Conservation (phyloP, 37 sponge, comb jelly and placozoan genomes). For the Dysidea cf. avara region DNA sequence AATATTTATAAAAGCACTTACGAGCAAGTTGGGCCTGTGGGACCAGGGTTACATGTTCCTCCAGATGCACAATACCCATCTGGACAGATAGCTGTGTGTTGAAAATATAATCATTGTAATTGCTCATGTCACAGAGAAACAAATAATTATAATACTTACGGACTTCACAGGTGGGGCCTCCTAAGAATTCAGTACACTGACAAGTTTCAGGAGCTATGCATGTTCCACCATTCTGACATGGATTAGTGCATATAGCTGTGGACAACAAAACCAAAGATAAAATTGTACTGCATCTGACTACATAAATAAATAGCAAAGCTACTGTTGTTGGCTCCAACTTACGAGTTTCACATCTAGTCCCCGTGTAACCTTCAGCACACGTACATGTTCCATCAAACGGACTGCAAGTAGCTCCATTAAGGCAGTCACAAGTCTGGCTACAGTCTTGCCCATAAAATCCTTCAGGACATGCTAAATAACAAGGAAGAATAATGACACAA, state of each 20-base stretch:
- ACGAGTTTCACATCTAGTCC: constrained; percentile 36
- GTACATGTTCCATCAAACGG: neutral
- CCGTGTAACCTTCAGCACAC: constrained; percentile 68
- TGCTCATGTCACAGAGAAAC: neutral
- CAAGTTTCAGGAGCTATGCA: no score
- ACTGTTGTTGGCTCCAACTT: no score
- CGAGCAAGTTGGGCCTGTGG: no score
- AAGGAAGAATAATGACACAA: no score
- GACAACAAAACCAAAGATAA: no score
- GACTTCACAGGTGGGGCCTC: no score
- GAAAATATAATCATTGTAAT: constrained; percentile 1
- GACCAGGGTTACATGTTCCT: neutral
- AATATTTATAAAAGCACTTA: no score
- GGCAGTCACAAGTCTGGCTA: constrained; percentile 9
- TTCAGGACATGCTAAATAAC: constrained; percentile 28
- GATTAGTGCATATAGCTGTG: no score
- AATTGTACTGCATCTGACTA: no score
- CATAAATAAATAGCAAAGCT: no score
- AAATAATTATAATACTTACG: neutral
- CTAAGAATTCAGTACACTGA: no score
- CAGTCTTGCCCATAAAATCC: constrained; percentile 33
- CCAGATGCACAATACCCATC: neutral
- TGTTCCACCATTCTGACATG: no score
- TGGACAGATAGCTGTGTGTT: neutral
- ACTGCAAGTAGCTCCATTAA: constrained; percentile 17